These are phyloP conservation scores for Mesocentrotus franciscanus DNA, from an alignment of 53 echinoderm and acorn worm genomes.

Conservation along the genomic window DNA sequence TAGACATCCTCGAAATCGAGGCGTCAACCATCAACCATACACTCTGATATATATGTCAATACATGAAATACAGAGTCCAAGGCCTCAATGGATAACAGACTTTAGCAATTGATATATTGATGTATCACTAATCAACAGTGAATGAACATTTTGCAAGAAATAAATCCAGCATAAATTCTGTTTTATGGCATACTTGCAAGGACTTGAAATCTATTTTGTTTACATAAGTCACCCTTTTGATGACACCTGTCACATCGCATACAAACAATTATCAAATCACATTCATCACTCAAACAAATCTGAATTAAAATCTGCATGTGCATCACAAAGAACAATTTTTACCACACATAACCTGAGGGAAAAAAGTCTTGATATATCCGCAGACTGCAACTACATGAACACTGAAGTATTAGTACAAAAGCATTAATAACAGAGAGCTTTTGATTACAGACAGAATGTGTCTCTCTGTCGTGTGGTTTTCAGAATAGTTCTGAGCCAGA, in stretches of 20 bases:
- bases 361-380: neutral
- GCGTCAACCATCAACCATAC: no score
- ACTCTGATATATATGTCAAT: no score
- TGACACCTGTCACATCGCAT: neutral
- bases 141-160: no score
- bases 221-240: neutral
- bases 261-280: neutral
- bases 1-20: no score
- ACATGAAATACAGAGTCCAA: no score
- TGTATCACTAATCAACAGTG: no score
- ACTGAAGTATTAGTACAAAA: neutral
- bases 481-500: neutral
- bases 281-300: neutral
- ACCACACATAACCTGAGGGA: neutral
- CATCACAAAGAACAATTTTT: neutral
- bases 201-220: neutral
- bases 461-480: neutral
- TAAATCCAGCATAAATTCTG: neutral
- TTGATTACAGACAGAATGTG: neutral
- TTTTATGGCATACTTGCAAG: neutral
- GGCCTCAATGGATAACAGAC: no score
- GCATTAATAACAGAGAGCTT: neutral
- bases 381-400: neutral
- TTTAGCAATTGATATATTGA: no score
- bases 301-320: no score